Base-by-base conservation (phyloP, 2,113 vertebrate species). In the Campylorhamphus procurvoides region DNA sequence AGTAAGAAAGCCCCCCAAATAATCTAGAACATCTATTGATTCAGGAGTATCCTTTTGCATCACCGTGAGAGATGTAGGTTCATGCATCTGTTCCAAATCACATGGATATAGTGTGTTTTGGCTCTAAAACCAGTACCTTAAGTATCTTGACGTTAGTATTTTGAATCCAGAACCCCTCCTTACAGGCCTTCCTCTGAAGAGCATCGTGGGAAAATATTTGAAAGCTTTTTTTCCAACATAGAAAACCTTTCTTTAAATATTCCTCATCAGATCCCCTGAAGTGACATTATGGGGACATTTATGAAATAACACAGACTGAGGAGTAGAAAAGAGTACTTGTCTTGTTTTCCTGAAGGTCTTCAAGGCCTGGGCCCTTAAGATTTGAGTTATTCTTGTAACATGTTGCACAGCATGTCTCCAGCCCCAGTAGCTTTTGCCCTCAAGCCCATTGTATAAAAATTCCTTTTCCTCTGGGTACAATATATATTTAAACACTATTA, bases 21-120 rank as follows among this genome's bases (percentile, higher is more conserved):
- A 53, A 62, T 40, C 0, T 5, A 64, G 33, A 90, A 42, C 3
- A 12, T 5, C 4, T 69, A 0, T 8, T 71, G 6, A 39, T 35
- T 67, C 31, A 63, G 42, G 15, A 44, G 5, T 39, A 71, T 14
- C 7, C 24, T 33, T 5, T 31, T 89, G 37, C 5, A 52, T 5
- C 4, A 2, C 5, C 79, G 24, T 63, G 59, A 19, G n/a, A 71
- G 18, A 58, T 42, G 4, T 52, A 19, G 8, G 12, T 75, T 71
- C 14, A 29, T 46, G 2, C 6, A n/a, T 49, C 18, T 59, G 10
- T 23, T 93, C 17, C 14, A 68, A 59, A 76, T 37, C 35, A 37
- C 25, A 24, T 63, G 7, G 9, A 18, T 8, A 18, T 8, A 50
- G 7, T 29, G 9, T 58, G 40, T 64, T 76, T 6, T 24, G 84